A percentile compares a stretch with the other conserved stretches of the same genome.
These are phyloP conservation scores for Macrotus californicus DNA, from an alignment of 2,113 vertebrate genomes.

Conservation along the genomic window DNA sequence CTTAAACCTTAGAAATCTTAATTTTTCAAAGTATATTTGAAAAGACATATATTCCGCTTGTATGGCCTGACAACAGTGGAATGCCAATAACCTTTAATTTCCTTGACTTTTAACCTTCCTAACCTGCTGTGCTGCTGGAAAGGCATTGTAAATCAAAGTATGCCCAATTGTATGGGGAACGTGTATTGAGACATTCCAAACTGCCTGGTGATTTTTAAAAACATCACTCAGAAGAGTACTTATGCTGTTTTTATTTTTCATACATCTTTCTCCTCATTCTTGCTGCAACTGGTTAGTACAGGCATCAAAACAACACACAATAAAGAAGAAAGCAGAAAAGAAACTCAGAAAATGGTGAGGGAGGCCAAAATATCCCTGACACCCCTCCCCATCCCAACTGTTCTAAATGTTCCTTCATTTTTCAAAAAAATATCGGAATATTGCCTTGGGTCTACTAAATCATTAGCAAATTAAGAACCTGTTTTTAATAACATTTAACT, in stretches of 20 bases:
- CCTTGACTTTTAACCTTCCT: slow-evolving; percentile 81
- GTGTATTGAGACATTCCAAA: slow-evolving; percentile 76
- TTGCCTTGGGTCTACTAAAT: slow-evolving; percentile 92
- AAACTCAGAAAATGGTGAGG: slow-evolving; percentile 69
- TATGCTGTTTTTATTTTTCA: slow-evolving; percentile 73
- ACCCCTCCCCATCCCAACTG: slow-evolving; percentile 70
- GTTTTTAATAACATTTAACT: slow-evolving; percentile 97
- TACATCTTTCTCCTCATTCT: slow-evolving; percentile 70
- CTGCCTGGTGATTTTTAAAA: slow-evolving; percentile 77
- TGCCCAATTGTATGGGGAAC: slow-evolving; percentile 69
- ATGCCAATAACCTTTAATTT: slow-evolving; percentile 83
- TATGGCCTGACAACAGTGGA: slow-evolving; percentile 71
- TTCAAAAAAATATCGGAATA: slow-evolving; percentile 91
- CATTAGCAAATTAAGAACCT: slow-evolving; percentile 99
- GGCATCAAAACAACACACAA: slow-evolving; percentile 71
- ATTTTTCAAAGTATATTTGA: slow-evolving; percentile 75
- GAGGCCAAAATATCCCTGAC: slow-evolving; percentile 73
- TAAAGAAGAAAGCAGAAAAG: slow-evolving; percentile 57
- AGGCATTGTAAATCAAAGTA: slow-evolving; percentile 77
- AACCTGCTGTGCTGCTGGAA: slow-evolving; percentile 76
- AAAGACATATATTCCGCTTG: slow-evolving; percentile 74
- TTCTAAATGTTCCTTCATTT: slow-evolving; percentile 86
- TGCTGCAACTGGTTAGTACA: slow-evolving; percentile 70
- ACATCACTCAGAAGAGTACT: slow-evolving; percentile 74
- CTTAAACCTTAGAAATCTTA: slow-evolving; percentile 68